These are phyloP conservation scores for Drosophila kuntzei DNA, from an alignment of 2,888 invertebrate genomes.

Conservation along the genomic window DNA sequence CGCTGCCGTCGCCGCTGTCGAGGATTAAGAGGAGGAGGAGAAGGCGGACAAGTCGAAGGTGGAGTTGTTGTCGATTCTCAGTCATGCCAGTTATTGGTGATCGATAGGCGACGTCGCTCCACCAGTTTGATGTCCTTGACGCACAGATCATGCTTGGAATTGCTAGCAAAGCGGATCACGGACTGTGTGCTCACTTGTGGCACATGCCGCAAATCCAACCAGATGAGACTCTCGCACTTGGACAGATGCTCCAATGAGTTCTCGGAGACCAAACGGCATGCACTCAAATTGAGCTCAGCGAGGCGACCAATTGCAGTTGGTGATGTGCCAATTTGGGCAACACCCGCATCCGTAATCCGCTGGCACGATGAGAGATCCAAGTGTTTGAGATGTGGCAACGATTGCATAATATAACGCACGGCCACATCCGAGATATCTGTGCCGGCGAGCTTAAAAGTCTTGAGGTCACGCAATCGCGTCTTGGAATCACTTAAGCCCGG, in stretches of 20 bases:
- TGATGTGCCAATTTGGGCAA: constrained; percentile 93
- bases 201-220: constrained; percentile 92
- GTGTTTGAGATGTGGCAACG: constrained; percentile 90
- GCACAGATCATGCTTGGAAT: constrained; percentile 91
- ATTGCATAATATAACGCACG: constrained; percentile 90
- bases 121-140: constrained; percentile 93
- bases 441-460: constrained; percentile 92
- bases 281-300: constrained; percentile 91
- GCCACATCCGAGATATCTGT: constrained; percentile 95
- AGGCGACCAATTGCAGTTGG: constrained; percentile 89
- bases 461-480: constrained; percentile 91
- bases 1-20: constrained; percentile 6
- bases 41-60: not conserved
- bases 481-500: constrained; percentile 91
- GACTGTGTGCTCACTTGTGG: constrained; percentile 93
- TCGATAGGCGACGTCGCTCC: constrained; percentile 82
- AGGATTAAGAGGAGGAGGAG: not conserved
- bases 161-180: constrained; percentile 93
- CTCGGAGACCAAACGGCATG: constrained; percentile 93
- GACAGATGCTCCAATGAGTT: constrained; percentile 92
- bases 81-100: constrained; percentile 57
- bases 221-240: constrained; percentile 90
- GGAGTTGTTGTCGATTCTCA: constrained; percentile 40
- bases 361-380: constrained; percentile 95
- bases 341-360: constrained; percentile 95